Conservation (phyloP, 2,113 vertebrate species). For the Fulmarus glacialis region DNA sequence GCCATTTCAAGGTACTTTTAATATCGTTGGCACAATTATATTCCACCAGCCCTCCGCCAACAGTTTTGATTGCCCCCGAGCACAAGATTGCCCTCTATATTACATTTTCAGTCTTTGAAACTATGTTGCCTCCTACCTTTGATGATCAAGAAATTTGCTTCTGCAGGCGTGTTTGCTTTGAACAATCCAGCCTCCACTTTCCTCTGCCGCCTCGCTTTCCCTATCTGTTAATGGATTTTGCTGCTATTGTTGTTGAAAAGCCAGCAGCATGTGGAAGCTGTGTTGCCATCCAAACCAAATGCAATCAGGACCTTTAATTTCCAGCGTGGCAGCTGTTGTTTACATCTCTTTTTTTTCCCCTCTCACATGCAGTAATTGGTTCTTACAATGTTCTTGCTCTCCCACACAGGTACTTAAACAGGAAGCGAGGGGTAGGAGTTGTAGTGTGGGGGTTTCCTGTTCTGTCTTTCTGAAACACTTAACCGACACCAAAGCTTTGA, state of each 20-base stretch:
- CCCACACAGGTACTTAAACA: background rate
- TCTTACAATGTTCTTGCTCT: background rate
- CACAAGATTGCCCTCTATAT: background rate
- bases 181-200: background rate
- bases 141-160: background rate
- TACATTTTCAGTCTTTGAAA: background rate
- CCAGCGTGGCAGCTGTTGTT: conserved; percentile 48
- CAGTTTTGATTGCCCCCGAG: background rate
- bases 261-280: background rate
- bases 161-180: background rate
- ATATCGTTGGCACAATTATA: rapidly evolving
- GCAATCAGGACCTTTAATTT: background rate
- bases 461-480: background rate
- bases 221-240: background rate
- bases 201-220: background rate
- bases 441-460: conserved; percentile 44
- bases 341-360: background rate
- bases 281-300: background rate
- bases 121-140: conserved; percentile 25
- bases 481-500: background rate
- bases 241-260: background rate
- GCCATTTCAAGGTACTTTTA: background rate
- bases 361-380: background rate
- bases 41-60: background rate
- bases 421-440: conserved; percentile 40